Evolutionary conservation across 2,797 vertebrate genomes (phyloP).

Genomic region (Naso thynnoides): DNA sequence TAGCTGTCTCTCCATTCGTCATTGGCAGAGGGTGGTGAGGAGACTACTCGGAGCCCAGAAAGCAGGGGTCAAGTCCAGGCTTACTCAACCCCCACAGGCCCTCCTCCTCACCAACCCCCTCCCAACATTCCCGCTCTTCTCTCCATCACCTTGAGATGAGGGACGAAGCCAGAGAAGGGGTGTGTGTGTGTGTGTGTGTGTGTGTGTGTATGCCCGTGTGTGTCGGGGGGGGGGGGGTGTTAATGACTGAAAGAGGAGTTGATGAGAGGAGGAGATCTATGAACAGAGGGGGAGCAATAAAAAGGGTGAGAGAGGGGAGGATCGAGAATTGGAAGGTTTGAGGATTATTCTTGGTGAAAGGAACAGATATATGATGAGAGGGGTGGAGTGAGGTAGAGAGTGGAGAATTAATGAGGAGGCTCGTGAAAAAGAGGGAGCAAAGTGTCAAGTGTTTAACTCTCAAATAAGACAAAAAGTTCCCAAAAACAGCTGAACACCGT

Average conservation of each 20-base stretch:
- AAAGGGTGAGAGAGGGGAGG: conserved; percentile 53
- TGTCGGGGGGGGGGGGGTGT: conserved; percentile 25
- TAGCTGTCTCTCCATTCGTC: conserved; percentile 76
- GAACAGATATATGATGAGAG: conserved; percentile 39
- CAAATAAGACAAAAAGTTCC: background rate
- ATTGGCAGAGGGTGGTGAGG: conserved; percentile 81
- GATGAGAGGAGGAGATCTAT: conserved; percentile 66
- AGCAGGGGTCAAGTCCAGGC: conserved; percentile 90
- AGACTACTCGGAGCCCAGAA: conserved; percentile 88
- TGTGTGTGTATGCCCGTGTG: conserved; percentile 11
- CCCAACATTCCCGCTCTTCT: conserved; percentile 46
- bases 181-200: no score
- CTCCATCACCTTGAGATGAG: conserved; percentile 70
- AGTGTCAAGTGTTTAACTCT: background rate
- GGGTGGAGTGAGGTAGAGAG: background rate
- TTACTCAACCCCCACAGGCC: conserved; percentile 78
- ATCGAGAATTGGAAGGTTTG: conserved; percentile 54
- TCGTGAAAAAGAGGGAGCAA: conserved; percentile 8
- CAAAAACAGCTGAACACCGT: background rate
- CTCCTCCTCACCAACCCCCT: conserved; percentile 29
- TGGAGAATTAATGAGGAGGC: conserved; percentile 9
- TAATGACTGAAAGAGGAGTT: conserved; percentile 49
- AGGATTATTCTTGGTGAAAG: conserved; percentile 54
- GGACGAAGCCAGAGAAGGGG: conserved; percentile 38
- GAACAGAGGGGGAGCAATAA: conserved; percentile 59